Conservation (phyloP, 1,140 invertebrate genomes). For the Drosophila pruinosa region DNA sequence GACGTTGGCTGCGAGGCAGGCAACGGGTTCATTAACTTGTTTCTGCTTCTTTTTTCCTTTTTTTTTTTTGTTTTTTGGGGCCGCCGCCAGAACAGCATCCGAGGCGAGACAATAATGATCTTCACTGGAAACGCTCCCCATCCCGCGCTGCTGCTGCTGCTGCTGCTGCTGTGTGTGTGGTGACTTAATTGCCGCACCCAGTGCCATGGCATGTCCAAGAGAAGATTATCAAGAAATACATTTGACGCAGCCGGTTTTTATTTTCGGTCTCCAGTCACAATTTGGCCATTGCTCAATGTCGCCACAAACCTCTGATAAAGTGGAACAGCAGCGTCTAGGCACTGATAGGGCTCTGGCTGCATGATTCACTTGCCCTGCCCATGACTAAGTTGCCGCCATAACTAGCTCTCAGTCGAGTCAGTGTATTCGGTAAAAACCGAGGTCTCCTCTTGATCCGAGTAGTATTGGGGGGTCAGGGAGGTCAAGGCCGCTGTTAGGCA, state of each 20-base stretch:
- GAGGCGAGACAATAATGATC: slow-evolving; percentile 78
- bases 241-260: slow-evolving; percentile 47
- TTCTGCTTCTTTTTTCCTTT: slow-evolving; percentile 23
- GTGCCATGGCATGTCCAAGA: slow-evolving; percentile 28
- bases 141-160: not conserved
- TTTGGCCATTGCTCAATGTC: slow-evolving; percentile 44
- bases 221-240: slow-evolving; percentile 57
- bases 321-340: slow-evolving; percentile 39
- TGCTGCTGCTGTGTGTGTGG: slow-evolving; percentile 34
- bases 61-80: slow-evolving; percentile 35
- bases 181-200: slow-evolving; percentile 79
- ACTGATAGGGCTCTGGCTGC: slow-evolving; percentile 25
- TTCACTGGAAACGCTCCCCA: slow-evolving; percentile 65
- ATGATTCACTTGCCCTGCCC: slow-evolving; percentile 45
- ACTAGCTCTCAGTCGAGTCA: not conserved
- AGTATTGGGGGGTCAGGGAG: not conserved
- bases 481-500: not conserved
- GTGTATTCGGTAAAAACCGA: no score
- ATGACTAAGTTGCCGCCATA: slow-evolving; percentile 43
- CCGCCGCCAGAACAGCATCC: slow-evolving; percentile 48
- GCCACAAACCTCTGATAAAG: slow-evolving; percentile 51
- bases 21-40: slow-evolving; percentile 74
- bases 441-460: no score
- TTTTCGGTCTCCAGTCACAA: slow-evolving; percentile 14
- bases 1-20: slow-evolving; percentile 50